phyloP scores from a whole-genome alignment of 1,140 invertebrate species.

The Micrasema minimum region DNA sequence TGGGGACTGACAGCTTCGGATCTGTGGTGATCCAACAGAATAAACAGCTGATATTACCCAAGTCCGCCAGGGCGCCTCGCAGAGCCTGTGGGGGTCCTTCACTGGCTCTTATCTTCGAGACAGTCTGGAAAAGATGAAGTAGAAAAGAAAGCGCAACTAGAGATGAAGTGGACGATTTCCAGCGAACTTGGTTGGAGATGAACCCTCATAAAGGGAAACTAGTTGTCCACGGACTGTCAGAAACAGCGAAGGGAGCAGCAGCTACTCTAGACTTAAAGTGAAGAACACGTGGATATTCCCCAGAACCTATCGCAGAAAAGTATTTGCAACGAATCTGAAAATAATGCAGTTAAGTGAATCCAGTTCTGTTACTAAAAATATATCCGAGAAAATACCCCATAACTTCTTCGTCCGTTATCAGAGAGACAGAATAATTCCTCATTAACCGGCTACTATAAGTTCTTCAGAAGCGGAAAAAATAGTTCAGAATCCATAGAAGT shows the following conservation, averaged over 20 bases:
- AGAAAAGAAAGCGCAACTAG: constrained; percentile 56
- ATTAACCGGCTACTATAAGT: constrained; percentile 69
- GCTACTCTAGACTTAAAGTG: constrained; percentile 49
- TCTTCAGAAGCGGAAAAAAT: constrained; percentile 74
- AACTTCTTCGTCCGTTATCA: constrained; percentile 49
- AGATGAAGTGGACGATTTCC: constrained; percentile 59
- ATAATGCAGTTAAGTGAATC: constrained; percentile 3
- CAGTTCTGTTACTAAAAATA: constrained; percentile 17
- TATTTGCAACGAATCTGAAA: constrained; percentile 8
- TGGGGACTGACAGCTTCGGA: constrained; percentile 74
- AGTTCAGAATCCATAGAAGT: constrained; percentile 80
- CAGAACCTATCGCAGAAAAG: constrained; percentile 54
- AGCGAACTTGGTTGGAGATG: constrained; percentile 59
- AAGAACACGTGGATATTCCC: constrained; percentile 38
- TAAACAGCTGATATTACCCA: constrained; percentile 62
- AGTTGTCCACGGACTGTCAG: constrained; percentile 63
- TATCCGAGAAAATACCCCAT: constrained; percentile 29
- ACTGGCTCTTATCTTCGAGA: constrained; percentile 87
- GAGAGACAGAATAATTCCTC: constrained; percentile 55
- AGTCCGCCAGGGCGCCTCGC: constrained; percentile 60
- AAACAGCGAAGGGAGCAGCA: constrained; percentile 61
- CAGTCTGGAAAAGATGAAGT: constrained; percentile 61
- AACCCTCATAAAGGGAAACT: constrained; percentile 70
- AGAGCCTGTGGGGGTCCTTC: constrained; percentile 83
- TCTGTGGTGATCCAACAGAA: constrained; percentile 55